phyloP scores from a whole-genome alignment of 35 echinoderm and acorn worm genomes.

The Chiridota heheva region DNA sequence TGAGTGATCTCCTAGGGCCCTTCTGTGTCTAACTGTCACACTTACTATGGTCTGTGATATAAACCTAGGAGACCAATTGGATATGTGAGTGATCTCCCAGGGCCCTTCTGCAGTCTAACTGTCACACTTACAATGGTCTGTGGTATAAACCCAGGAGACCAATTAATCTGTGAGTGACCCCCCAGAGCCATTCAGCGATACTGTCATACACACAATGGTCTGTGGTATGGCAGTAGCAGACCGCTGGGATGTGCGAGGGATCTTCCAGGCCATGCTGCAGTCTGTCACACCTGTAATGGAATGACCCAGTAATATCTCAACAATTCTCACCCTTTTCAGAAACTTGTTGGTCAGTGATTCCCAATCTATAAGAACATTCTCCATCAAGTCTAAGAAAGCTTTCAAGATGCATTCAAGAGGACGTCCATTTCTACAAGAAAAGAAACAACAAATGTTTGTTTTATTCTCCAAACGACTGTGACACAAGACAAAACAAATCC shows the following conservation, averaged over 20 bases:
- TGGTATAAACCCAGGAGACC: too few relatives aligned
- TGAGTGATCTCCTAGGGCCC: too few relatives aligned
- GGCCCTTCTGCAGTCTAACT: too few relatives aligned
- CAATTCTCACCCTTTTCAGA: constrained; percentile 62
- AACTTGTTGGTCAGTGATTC: constrained; percentile 69
- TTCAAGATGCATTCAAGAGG: constrained; percentile 55
- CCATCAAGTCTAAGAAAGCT: constrained; percentile 80
- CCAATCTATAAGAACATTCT: constrained; percentile 65
- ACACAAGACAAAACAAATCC: neutral
- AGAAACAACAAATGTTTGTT: neutral
- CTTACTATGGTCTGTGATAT: too few relatives aligned
- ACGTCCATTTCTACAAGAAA: constrained; percentile 50
- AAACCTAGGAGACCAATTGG: too few relatives aligned
- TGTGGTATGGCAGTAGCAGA: too few relatives aligned
- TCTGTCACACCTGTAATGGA: neutral
- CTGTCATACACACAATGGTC: too few relatives aligned
- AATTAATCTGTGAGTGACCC: too few relatives aligned
- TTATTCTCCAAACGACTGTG: neutral
- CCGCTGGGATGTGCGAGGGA: constrained; percentile 1
- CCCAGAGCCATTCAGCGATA: too few relatives aligned
- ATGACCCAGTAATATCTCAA: neutral
- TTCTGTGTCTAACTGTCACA: too few relatives aligned
- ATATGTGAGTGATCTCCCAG: too few relatives aligned
- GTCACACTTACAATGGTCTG: too few relatives aligned
- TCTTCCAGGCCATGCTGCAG: neutral